These are phyloP conservation scores for Neria commutata DNA, from an alignment of 2,888 invertebrate species.

Conservation along the genomic window DNA sequence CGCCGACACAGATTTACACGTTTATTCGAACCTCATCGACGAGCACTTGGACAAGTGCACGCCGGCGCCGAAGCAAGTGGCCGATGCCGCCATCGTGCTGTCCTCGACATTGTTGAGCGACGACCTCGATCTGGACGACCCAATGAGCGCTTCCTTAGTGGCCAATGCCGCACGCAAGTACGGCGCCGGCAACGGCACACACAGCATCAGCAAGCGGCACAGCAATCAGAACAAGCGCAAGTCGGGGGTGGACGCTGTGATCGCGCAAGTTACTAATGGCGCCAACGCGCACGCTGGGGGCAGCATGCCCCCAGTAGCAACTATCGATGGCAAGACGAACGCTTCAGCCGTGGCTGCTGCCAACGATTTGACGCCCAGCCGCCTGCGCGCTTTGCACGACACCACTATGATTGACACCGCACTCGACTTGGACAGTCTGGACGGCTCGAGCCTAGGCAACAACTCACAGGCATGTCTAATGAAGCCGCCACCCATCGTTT, in stretches of 20 bases:
- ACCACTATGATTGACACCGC: constrained; percentile 92
- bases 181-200: background rate
- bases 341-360: constrained; percentile 38
- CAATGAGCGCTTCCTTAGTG: constrained; percentile 58
- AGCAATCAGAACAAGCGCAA: constrained; percentile 26
- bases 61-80: constrained; percentile 23
- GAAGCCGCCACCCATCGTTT: constrained; percentile 54
- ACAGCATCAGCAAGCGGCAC: background rate
- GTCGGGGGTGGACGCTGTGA: constrained; percentile 28
- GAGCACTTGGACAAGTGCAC: constrained; percentile 33
- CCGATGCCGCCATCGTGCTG: constrained; percentile 32
- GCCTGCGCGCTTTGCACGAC: constrained; percentile 79
- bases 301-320: background rate
- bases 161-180: constrained; percentile 33
- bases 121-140: constrained; percentile 62
- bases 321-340: constrained; percentile 26
- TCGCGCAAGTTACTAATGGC: constrained; percentile 27
- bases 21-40: constrained; percentile 61
- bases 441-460: constrained; percentile 73
- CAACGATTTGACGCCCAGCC: constrained; percentile 68
- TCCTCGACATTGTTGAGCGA: constrained; percentile 59
- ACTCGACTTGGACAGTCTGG: constrained; percentile 84
- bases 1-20: constrained; percentile 54
- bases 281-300: constrained; percentile 21
- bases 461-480: constrained; percentile 72